These are phyloP conservation scores for Bagarius yarrelli DNA, from an alignment of 2,113 vertebrate species.

Conservation along the genomic window DNA sequence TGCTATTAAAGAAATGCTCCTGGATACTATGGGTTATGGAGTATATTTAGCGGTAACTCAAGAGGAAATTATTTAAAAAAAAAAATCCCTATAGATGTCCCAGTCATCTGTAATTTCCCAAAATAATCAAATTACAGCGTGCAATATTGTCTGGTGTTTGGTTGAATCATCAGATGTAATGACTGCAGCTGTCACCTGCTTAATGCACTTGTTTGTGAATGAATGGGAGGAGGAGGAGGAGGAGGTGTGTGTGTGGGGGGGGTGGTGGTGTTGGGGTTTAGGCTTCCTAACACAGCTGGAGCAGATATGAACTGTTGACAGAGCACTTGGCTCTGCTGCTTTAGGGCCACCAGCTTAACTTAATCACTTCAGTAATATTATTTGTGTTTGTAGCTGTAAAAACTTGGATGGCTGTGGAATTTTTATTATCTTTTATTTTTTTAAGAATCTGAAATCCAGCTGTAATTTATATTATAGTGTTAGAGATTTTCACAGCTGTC, in stretches of 20 bases:
- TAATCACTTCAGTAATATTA: conserved; percentile 42
- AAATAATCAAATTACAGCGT: neutral
- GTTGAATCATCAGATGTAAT: neutral
- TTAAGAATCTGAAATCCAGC: neutral
- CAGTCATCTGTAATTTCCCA: neutral
- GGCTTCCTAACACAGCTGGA: conserved; percentile 53
- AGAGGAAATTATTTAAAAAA: neutral
- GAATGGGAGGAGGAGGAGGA: conserved; percentile 33
- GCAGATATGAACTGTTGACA: conserved; percentile 64
- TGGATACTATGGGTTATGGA: neutral
- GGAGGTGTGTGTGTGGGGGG: conserved; percentile 22
- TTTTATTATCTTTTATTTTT: neutral
- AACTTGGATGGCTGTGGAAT: neutral
- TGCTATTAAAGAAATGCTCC: neutral
- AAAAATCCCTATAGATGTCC: too few relatives aligned
- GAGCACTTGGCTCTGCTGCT: conserved; percentile 66
- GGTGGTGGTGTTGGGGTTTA: neutral
- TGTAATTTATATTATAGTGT: neutral
- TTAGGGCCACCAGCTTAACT: conserved; percentile 53
- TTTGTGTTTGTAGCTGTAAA: conserved; percentile 29
- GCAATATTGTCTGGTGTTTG: neutral
- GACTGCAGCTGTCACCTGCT: conserved; percentile 36
- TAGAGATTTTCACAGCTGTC: neutral
- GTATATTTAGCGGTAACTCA: neutral
- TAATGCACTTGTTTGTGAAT: conserved; percentile 32